A percentile compares a stretch with the other conserved stretches of the same genome.
phyloP scores from a whole-genome alignment of 2,113 vertebrate species.

The Pygoscelis adeliae region DNA sequence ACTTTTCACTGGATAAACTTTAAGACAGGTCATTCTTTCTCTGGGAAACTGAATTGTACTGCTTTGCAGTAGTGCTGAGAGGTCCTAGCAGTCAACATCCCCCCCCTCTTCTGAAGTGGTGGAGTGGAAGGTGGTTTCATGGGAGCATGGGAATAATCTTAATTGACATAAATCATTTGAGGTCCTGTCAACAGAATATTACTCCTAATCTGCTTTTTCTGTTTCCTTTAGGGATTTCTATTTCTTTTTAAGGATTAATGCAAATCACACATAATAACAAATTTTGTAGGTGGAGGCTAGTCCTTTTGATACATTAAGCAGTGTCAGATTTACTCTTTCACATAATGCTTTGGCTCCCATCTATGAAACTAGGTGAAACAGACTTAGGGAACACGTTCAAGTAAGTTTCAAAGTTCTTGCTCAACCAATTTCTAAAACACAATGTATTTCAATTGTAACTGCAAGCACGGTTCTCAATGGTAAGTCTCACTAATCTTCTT shows the following conservation, averaged over 20 bases:
- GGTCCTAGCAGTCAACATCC: background rate
- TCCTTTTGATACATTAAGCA: background rate
- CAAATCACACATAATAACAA: background rate
- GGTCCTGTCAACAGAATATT: background rate
- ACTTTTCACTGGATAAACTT: background rate
- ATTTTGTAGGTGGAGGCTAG: background rate
- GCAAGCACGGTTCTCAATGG: background rate
- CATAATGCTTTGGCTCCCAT: background rate
- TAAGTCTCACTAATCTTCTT: background rate
- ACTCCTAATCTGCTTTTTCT: slow-evolving; percentile 1
- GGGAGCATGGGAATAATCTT: background rate
- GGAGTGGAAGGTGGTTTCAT: background rate
- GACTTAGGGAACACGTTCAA: background rate
- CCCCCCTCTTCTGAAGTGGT: background rate
- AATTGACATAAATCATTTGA: background rate
- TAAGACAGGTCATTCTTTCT: background rate
- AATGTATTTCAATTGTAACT: background rate
- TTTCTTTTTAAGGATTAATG: slow-evolving; percentile 17
- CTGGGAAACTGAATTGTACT: background rate
- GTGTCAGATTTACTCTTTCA: background rate
- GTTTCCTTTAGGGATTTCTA: background rate
- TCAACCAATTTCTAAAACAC: background rate
- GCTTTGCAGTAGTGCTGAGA: background rate
- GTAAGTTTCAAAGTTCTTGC: background rate
- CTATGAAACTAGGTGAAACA: background rate